These are phyloP conservation scores for Tetragonisca angustula DNA, from an alignment of 2,888 invertebrate species.

Conservation along the genomic window DNA sequence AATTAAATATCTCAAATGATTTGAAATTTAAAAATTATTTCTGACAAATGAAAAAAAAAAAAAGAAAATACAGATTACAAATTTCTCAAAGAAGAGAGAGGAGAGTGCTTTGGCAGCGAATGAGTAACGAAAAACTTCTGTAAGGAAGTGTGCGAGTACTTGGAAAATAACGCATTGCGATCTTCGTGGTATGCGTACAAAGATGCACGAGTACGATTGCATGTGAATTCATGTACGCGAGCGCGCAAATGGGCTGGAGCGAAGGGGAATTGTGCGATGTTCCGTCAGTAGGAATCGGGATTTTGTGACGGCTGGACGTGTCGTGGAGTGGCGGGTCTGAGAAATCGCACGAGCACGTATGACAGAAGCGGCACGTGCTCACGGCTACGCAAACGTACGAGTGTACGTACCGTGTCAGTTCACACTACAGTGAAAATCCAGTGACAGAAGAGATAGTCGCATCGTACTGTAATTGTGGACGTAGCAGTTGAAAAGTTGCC, in stretches of 20 bases:
- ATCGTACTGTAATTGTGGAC: slow-evolving; percentile 1
- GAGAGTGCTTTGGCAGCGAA: not conserved
- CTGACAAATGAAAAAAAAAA: not conserved
- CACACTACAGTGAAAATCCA: not conserved
- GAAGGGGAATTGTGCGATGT: slow-evolving; percentile 65
- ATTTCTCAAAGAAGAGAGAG: no score
- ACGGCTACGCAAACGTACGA: slow-evolving; percentile 8
- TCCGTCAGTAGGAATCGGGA: slow-evolving; percentile 73
- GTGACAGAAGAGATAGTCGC: slow-evolving; percentile 2
- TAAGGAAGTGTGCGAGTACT: not conserved
- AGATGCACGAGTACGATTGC: slow-evolving; percentile 12
- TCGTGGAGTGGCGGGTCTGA: slow-evolving; percentile 39
- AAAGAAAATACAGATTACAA: not conserved
- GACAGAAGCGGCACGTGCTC: slow-evolving; percentile 64
- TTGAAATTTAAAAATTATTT: not conserved
- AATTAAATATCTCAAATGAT: not conserved
- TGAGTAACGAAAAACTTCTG: slow-evolving; percentile 8
- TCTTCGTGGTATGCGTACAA: not conserved
- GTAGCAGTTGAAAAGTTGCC: not conserved
- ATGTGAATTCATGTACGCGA: slow-evolving; percentile 23
- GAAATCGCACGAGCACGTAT: slow-evolving; percentile 54
- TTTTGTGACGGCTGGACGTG: slow-evolving; percentile 65
- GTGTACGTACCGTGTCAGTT: slow-evolving; percentile 2
- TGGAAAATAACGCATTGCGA: not conserved
- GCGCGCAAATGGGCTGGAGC: slow-evolving; percentile 25